phyloP scores from a whole-genome alignment of 2,797 vertebrate species.

The Etheostoma perlongum region DNA sequence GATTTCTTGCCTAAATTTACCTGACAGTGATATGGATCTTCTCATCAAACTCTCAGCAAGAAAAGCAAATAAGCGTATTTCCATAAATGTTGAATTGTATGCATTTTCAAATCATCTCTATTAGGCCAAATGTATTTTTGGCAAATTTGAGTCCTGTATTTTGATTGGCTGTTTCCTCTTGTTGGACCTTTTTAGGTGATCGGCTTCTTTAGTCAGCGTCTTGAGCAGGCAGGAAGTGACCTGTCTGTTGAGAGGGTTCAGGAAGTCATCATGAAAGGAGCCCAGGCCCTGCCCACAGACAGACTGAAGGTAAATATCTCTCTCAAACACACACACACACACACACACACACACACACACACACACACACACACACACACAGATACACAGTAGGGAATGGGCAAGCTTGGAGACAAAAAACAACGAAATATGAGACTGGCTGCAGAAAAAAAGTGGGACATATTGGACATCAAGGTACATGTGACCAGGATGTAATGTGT shows the following conservation, averaged over 20 bases:
- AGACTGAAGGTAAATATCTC: conserved; percentile 90
- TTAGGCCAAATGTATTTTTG: neutral
- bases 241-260: conserved; percentile 96
- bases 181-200: conserved; percentile 87
- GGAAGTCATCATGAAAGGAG: conserved; percentile 98
- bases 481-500: conserved; percentile 21
- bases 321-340: neutral
- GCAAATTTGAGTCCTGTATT: neutral
- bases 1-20: neutral
- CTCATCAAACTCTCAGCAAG: neutral
- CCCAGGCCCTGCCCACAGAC: conserved; percentile 94
- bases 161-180: conserved; percentile 46
- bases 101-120: neutral
- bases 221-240: conserved; percentile 94
- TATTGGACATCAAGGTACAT: conserved; percentile 29
- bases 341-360: neutral
- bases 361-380: neutral
- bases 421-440: conserved; percentile 49
- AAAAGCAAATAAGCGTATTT: neutral
- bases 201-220: conserved; percentile 94
- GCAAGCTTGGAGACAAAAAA: conserved; percentile 16
- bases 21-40: neutral
- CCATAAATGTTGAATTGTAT: neutral
- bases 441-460: conserved; percentile 25
- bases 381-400: conserved; percentile 19